Evolutionary conservation across 2,113 vertebrate genomes (phyloP).

Genomic region (Entelurus aequoreus): DNA sequence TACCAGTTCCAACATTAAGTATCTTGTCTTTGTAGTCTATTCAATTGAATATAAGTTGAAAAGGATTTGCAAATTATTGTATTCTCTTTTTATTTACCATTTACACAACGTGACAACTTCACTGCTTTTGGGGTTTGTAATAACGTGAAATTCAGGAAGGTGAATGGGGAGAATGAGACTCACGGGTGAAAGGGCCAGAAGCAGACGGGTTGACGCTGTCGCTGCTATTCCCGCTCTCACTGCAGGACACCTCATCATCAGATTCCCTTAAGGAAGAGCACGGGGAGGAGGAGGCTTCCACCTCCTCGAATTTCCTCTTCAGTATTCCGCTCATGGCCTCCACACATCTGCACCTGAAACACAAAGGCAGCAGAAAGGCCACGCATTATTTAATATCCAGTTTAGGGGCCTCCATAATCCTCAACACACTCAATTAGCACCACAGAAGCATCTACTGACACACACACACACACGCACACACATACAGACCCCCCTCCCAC

Average conservation of each 20-base stretch:
- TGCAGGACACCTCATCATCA: constrained; percentile 94
- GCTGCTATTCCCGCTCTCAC: constrained; percentile 95
- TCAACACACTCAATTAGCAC: constrained; percentile 63
- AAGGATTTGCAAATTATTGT: too few species aligned
- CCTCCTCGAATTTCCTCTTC: constrained; percentile 98
- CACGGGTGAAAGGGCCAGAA: constrained; percentile 86
- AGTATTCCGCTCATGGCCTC: constrained; percentile 89
- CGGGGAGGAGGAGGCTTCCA: constrained; percentile 90
- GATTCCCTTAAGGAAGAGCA: constrained; percentile 91
- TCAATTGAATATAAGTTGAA: too few species aligned
- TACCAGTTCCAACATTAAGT: too few species aligned
- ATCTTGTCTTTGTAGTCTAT: too few species aligned
- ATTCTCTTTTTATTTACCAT: too few species aligned
- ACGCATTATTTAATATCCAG: constrained; percentile 58
- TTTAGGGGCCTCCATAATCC: constrained; percentile 52
- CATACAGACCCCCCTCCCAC: background rate
- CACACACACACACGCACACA: constrained; percentile 8
- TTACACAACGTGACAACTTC: too few species aligned
- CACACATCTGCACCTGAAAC: constrained; percentile 74
- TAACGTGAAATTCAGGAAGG: too few species aligned
- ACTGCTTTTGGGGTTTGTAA: too few species aligned
- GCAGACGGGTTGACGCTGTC: constrained; percentile 96
- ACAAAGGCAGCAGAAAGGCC: constrained; percentile 42
- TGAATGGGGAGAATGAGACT: constrained; percentile 56
- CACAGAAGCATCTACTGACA: constrained; percentile 31